Percentiles rank a stretch among this genome's conserved stretches.
Evolutionary conservation across 2,797 vertebrate species (phyloP).

Genomic region (Phrynocephalus forsythii): DNA sequence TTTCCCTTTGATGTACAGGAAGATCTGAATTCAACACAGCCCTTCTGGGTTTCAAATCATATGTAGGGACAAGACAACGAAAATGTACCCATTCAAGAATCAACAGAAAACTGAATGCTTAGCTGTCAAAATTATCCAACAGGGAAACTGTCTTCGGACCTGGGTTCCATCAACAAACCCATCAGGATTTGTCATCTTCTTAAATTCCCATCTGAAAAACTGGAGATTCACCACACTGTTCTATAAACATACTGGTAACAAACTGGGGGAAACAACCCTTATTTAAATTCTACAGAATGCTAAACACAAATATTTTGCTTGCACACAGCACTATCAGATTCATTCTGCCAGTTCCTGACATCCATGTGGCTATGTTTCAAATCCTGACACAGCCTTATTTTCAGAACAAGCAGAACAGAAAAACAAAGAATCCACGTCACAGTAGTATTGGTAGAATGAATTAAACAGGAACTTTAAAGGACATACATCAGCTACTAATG

Average conservation of each 20-base stretch:
- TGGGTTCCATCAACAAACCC: background rate
- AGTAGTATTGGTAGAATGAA: background rate
- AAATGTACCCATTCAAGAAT: background rate
- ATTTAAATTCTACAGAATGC: background rate
- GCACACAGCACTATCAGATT: background rate
- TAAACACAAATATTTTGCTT: background rate
- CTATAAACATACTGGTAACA: background rate
- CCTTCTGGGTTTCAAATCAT: fast-evolving
- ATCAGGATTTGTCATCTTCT: no score
- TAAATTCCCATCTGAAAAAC: background rate
- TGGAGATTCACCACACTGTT: background rate
- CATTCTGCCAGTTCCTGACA: background rate
- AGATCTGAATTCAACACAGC: background rate
- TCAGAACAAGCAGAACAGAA: background rate
- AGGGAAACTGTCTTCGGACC: background rate
- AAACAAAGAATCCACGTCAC: background rate
- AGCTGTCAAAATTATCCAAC: background rate
- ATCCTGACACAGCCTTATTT: background rate
- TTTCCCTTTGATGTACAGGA: fast-evolving
- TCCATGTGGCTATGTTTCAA: background rate
- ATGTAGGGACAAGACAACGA: fast-evolving
- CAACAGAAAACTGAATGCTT: background rate
- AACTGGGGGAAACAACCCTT: no score
- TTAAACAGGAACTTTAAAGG: background rate
- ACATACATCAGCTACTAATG: background rate